Evolutionary conservation across 2,113 vertebrate species (phyloP), one percentile per base, ranked within the genome.

Genomic region (Oceanodroma tethys): DNA sequence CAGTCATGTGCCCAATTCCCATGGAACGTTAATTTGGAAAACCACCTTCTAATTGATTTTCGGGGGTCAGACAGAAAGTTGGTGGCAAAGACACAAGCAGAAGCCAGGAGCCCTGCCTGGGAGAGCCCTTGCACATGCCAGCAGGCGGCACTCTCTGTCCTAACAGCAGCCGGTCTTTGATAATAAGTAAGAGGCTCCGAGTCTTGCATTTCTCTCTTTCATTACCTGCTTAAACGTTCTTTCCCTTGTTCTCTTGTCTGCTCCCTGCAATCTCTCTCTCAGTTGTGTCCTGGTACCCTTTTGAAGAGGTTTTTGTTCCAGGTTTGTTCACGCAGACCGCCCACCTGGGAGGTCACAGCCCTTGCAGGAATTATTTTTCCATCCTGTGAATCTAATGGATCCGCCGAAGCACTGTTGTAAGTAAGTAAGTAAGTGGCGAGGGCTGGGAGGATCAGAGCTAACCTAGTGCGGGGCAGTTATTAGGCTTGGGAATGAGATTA

Each of bases 71-170:
- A 56, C 13, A 78, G 25, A 80, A 93, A 89, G 50, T 34, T 85
- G 84, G 59, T 90, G 67, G 81, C 83, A 86, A 91, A 65, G 70
- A 50, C 4, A 47, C 13, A 15, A 75, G 40, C 30, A 50, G 42
- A 80, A 65, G 32, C 16, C 59, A 36, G 53, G 48, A 29, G 30
- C 32, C 38, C 42, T 75, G 40, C 13, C 62, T 66, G 0, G 0
- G 81, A 67, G 60, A 73, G 60, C 26, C n/a, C 10, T n/a, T 16
- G 36, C 2, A 9, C 16, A 14, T 5, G 59, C 78, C 75, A 74
- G 89, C 55, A 97, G 94, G 81, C 42, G 10, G 89, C 94, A 94
- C 74, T 80, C 84, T 72, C 80, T 81, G 58, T 88, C 84, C 73
- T 93, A 65, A 67, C 50, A 90, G 63, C 58, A 62, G 11, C 15